Evolutionary conservation across 2,113 vertebrate genomes (phyloP), one percentile per base, ranked within the genome.

Genomic region (Myanophis thanlyinensis): DNA sequence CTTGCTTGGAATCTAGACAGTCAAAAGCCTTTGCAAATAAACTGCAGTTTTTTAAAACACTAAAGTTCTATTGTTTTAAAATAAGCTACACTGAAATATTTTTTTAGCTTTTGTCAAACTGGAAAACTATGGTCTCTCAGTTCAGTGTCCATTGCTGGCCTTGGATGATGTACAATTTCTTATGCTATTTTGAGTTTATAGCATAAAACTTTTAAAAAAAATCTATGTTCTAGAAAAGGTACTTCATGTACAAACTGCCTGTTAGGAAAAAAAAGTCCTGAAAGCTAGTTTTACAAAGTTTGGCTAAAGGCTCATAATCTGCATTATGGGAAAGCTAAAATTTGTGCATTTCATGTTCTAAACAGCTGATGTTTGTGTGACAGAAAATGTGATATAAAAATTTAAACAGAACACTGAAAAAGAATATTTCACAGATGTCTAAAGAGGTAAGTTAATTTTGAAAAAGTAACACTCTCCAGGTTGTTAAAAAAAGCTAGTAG

Each of bases 131-230:
- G 90, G 49, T 91, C n/a, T 92, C 73, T 94, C 90, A 52, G 91
- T 93, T 88, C 88, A 25, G 80, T 86, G 90, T 90, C 93, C 92
- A 90, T 5, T 94, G 85, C 88, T 91, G 25, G 56, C 67, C 94
- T 90, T 87, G 88, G 91, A 93, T 46, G 94, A 96, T 94, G 93
- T 80, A 59, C 90, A 95, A 90, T 52, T 51, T 59, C 5, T 89
- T 95, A 87, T 95, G 92, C 85, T 93, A 93, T 91, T 91, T 91
- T 91, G 87, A 94, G 52, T 93, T 95, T 91, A 92, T 47, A 88
- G 92, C 91, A 94, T 80, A 95, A 67, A 87, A 93, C 86, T 90
- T 92, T 59, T 90, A 87, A 95, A 96, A 85, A 94, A 94, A 96
- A 92, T 92, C 85, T 88, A 10, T 93, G 62, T 93, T 95, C 93